phyloP scores from a whole-genome alignment of 2,113 vertebrate genomes.

The Formicarius rufipectus region DNA sequence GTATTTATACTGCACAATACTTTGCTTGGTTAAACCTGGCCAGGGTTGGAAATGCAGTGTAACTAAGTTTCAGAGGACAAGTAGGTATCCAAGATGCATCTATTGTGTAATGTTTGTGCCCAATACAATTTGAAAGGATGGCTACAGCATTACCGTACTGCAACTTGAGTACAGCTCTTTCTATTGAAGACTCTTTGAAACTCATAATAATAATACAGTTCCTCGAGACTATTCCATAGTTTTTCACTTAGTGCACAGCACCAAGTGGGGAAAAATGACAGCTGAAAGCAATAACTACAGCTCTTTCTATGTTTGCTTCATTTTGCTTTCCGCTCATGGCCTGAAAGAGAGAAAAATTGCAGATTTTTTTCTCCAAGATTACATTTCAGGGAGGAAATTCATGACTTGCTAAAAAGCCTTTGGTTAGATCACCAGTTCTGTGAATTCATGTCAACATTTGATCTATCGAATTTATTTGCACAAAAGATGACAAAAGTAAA shows the following conservation, averaged over 20 bases:
- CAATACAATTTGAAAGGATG: not conserved
- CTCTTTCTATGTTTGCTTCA: not conserved
- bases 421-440: not conserved
- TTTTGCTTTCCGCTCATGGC: not conserved
- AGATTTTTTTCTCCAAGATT: not conserved
- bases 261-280: not conserved
- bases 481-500: conserved; percentile 23
- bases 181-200: not conserved
- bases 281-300: not conserved
- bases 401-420: not conserved
- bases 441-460: conserved; percentile 1
- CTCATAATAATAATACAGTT: not conserved
- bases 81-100: not conserved
- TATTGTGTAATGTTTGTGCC: not conserved
- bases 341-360: not conserved
- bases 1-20: not conserved
- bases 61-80: not conserved
- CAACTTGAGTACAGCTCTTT: not conserved
- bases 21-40: not conserved
- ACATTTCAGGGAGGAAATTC: not conserved
- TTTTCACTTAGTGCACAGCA: not conserved
- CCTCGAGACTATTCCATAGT: not conserved
- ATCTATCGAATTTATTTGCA: conserved; percentile 16
- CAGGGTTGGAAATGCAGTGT: not conserved
- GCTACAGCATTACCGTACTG: not conserved